Evolutionary conservation across 2,888 invertebrate genomes (phyloP), one percentile per base, ranked within the genome.

Genomic region (Drosophila fulvimacula): DNA sequence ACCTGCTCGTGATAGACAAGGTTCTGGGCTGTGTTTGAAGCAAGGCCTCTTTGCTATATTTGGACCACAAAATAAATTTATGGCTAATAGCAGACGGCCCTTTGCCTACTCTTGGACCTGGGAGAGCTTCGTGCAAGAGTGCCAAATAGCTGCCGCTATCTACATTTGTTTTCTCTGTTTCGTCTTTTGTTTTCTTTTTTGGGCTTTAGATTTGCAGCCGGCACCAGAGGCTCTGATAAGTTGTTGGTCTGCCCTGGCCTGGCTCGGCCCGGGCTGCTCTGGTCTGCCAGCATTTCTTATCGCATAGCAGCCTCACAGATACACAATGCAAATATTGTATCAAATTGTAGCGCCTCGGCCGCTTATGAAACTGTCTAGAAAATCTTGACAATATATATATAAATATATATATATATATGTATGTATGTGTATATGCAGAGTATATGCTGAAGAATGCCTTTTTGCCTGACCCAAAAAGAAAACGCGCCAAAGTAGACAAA

Each of bases 401-500:
- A n/a, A 11, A 15, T 32, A 15, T 39, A 34, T 46, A 10, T 36
- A 21, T n/a, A 5, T 32, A 21, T 32, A 6, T 42, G 32, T 56
- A n/a, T n/a, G n/a, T n/a, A n/a, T n/a, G n/a, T n/a, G n/a, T n/a
- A 11, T 7, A 9, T 34, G 34, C 32, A 13, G 56, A 41, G 56
- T 48, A 17, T 24, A 4, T 34, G 57, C 48, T 48, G 36, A 58
- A 51, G 58, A 51, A 59, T 49, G 19, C 42, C 38, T 52, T 75
- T 78, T 78, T 69, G 81, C 79, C 63, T 79, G 88, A 82, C 84
- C 82, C 81, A 65, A 44, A 65, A 62, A 62, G 41, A 27, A 17
- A 39, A 41, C 17, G 41, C 82, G 62, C 81, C 79, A 72, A 76
- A 79, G 84, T 79, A 84, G 82, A 84, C 84, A 84, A 76, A 82